These are phyloP conservation scores for Bos indicus DNA, from an alignment of 2,113 vertebrate genomes.

Conservation along the genomic window DNA sequence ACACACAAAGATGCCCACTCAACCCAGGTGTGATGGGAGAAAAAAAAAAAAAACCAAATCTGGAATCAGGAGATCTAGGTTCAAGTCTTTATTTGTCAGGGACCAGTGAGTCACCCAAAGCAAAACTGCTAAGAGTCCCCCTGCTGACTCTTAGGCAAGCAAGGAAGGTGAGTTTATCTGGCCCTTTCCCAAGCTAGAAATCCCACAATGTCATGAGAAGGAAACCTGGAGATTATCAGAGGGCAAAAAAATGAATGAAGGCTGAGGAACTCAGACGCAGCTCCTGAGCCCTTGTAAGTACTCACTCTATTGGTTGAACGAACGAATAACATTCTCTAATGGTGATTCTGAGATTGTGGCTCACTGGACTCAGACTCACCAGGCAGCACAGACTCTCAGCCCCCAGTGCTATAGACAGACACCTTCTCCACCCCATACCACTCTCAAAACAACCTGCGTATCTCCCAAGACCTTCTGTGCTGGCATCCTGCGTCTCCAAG, in stretches of 20 bases:
- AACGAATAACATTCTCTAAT: accelerated
- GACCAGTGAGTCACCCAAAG: neutral
- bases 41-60: neutral
- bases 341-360: neutral
- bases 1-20: neutral
- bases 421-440: accelerated
- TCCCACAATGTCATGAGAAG: neutral
- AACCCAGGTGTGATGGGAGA: neutral
- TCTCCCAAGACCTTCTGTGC: neutral
- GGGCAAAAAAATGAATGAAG: neutral
- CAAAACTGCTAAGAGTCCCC: neutral
- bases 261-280: neutral
- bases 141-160: neutral
- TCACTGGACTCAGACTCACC: neutral
- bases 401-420: neutral
- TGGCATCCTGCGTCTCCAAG: neutral
- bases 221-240: neutral
- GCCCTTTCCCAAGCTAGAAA: neutral
- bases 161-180: neutral
- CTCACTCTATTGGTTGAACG: neutral
- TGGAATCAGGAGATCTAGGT: neutral
- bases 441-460: neutral
- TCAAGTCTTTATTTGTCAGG: neutral
- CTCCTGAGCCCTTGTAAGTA: neutral
- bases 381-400: neutral